A percentile compares a stretch with the other conserved stretches of the same genome.
Conservation (phyloP, 2,113 vertebrate species). For the Bambusicola thoracicus region DNA sequence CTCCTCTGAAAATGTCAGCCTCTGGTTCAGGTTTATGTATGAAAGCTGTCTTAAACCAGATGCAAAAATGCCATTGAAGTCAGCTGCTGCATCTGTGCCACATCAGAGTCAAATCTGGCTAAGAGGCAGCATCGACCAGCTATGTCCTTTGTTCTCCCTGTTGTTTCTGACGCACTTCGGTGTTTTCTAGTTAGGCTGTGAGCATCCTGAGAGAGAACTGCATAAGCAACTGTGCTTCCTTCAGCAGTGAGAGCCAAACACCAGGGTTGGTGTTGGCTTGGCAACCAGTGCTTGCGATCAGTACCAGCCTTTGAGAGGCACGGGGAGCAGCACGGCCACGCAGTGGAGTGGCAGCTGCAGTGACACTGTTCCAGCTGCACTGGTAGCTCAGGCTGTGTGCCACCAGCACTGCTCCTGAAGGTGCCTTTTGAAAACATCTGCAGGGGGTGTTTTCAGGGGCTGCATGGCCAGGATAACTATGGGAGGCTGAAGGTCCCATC, state of each 20-base stretch:
- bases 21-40: neutral
- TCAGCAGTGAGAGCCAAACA: neutral
- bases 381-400: accelerated
- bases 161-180: neutral
- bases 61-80: neutral
- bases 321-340: neutral
- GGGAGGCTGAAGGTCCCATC: neutral
- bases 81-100: accelerated
- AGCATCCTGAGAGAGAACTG: neutral
- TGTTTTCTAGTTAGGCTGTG: neutral
- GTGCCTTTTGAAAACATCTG: neutral
- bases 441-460: neutral
- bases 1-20: neutral
- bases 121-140: neutral
- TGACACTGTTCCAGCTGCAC: neutral
- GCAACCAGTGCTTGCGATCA: neutral
- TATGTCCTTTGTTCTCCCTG: neutral
- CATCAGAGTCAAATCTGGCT: neutral
- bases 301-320: neutral
- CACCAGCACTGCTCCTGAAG: accelerated
- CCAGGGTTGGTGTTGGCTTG: conserved; percentile 20
- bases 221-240: conserved; percentile 8
- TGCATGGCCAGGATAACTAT: neutral
- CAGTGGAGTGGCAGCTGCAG: neutral
- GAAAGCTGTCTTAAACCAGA: neutral